phyloP scores from a whole-genome alignment of 2,113 vertebrate genomes.

The Hemiscyllium ocellatum region DNA sequence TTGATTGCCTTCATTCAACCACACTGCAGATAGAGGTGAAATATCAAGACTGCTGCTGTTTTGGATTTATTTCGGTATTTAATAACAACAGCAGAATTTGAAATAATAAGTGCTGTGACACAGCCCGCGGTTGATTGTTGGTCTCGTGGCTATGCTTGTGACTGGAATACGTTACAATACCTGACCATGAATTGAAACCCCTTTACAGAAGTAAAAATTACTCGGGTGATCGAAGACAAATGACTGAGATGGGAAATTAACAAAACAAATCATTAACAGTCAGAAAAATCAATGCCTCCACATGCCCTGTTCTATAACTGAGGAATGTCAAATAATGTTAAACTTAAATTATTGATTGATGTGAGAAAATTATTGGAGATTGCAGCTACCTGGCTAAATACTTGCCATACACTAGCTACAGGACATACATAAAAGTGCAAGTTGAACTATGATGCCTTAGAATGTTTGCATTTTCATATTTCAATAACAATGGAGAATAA shows the following conservation, averaged over 20 bases:
- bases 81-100: not conserved
- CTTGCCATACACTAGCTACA: not conserved
- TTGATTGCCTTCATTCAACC: constrained; percentile 4
- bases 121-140: not conserved
- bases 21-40: not conserved
- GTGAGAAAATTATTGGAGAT: not conserved
- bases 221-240: not conserved
- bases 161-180: not conserved
- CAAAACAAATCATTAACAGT: not conserved
- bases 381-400: not conserved
- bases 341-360: not conserved
- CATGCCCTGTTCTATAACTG: not conserved
- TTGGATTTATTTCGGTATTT: not conserved
- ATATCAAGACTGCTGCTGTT: not conserved
- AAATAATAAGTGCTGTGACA: not conserved
- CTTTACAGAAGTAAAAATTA: not conserved
- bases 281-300: not conserved
- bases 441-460: not conserved
- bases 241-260: not conserved
- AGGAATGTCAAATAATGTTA: not conserved
- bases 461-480: not conserved
- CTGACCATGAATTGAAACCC: constrained; percentile 2
- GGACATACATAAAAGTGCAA: not conserved
- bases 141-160: not conserved
- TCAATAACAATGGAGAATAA: not conserved